These are phyloP conservation scores for Agrilus biguttatus DNA, from an alignment of 2,888 invertebrate species.

Conservation along the genomic window DNA sequence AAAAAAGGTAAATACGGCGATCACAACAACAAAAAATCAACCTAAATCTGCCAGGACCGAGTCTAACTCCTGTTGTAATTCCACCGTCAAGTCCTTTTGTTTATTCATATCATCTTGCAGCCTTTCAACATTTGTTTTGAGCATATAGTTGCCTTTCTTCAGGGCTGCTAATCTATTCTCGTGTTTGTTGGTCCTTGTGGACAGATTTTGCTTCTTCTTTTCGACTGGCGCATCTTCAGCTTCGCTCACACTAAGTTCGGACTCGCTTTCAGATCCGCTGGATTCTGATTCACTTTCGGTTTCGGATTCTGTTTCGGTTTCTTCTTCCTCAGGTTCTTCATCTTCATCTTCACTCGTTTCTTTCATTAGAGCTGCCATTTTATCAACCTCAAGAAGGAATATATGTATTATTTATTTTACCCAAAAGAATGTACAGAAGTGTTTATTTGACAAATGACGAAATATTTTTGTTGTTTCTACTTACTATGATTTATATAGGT, in stretches of 20 bases:
- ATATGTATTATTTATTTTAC: background rate
- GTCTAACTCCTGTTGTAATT: slow-evolving; percentile 71
- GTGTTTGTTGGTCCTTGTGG: slow-evolving; percentile 54
- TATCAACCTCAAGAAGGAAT: slow-evolving; percentile 50
- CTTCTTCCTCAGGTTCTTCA: slow-evolving; percentile 35
- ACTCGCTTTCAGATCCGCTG: slow-evolving; percentile 46
- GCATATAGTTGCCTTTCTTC: slow-evolving; percentile 76
- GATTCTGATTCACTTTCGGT: slow-evolving; percentile 53
- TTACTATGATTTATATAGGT: background rate
- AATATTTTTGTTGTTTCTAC: background rate
- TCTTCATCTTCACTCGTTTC: slow-evolving; percentile 51
- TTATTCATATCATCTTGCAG: slow-evolving; percentile 74
- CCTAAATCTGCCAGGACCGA: slow-evolving; percentile 76
- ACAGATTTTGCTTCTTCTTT: slow-evolving; percentile 51
- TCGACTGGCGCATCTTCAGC: slow-evolving; percentile 51
- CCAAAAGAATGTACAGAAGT: too few species aligned
- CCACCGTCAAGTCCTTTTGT: slow-evolving; percentile 64
- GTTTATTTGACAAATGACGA: too few species aligned
- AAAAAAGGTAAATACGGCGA: too few species aligned
- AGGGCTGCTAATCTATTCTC: slow-evolving; percentile 65
- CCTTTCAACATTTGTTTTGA: slow-evolving; percentile 78
- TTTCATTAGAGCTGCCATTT: slow-evolving; percentile 80
- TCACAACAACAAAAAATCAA: slow-evolving; percentile 25
- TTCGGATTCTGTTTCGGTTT: slow-evolving; percentile 48
- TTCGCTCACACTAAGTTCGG: slow-evolving; percentile 40